Conservation (phyloP, 2,113 vertebrate genomes). For the Podocnemis expansa region DNA sequence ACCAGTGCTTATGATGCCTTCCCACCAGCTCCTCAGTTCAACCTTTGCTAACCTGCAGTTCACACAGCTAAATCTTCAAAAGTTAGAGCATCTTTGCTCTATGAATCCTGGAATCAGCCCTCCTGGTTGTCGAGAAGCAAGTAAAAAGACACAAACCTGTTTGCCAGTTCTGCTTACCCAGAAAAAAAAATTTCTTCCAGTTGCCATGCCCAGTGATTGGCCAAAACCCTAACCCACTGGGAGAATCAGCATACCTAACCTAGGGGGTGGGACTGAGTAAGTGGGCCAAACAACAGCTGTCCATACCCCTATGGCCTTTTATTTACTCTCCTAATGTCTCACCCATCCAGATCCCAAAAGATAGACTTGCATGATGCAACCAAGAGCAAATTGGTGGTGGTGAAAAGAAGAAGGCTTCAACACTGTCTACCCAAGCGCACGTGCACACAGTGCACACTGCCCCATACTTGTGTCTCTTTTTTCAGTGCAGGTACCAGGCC, state of each 20-base stretch:
- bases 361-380: not conserved
- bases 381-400: not conserved
- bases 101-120: not conserved
- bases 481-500: not conserved
- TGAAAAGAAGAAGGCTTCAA: not conserved
- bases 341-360: not conserved
- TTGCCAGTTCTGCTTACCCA: not conserved
- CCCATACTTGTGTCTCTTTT: too few relatives aligned
- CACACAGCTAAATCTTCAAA: not conserved
- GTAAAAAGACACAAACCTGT: not conserved
- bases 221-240: not conserved
- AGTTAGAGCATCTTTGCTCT: not conserved
- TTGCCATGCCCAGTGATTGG: not conserved
- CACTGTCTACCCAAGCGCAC: not conserved
- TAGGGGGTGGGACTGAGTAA: not conserved
- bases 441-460: too few relatives aligned
- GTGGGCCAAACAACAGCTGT: rapidly evolving
- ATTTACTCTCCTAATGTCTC: not conserved
- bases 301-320: not conserved
- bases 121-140: not conserved
- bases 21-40: not conserved
- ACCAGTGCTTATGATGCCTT: not conserved
- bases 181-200: not conserved
- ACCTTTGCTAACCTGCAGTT: not conserved
- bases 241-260: not conserved